Evolutionary conservation across 2,113 vertebrate genomes (phyloP).

Genomic region (Thunnus maccoyii): DNA sequence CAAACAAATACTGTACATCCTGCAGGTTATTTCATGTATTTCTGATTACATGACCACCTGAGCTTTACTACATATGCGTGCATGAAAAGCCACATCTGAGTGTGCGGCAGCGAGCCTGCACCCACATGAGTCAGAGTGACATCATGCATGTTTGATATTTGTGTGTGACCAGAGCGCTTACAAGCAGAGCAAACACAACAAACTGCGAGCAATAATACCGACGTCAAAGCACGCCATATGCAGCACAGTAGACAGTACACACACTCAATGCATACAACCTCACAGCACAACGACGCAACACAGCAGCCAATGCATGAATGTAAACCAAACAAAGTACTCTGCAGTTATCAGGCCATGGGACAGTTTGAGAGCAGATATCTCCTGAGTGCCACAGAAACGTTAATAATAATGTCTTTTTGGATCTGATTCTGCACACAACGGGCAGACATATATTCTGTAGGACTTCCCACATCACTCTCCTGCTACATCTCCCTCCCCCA

Average conservation of each 20-base stretch:
- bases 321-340: background rate
- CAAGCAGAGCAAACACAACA: constrained; percentile 40
- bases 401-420: constrained; percentile 32
- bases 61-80: constrained; percentile 37
- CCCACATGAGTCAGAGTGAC: constrained; percentile 73
- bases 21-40: background rate
- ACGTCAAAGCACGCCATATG: constrained; percentile 3
- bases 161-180: constrained; percentile 36
- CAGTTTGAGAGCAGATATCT: constrained; percentile 36
- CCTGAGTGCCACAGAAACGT: constrained; percentile 27
- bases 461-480: constrained; percentile 37
- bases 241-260: background rate
- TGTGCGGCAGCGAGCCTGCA: constrained; percentile 48
- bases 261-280: background rate
- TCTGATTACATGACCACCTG: constrained; percentile 34
- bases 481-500: constrained; percentile 46
- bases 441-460: constrained; percentile 44
- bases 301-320: background rate
- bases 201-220: constrained; percentile 16
- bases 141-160: constrained; percentile 66
- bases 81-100: constrained; percentile 49
- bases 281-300: background rate
- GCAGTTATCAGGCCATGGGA: background rate
- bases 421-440: constrained; percentile 47
- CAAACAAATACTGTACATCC: background rate